A percentile compares a stretch with the other conserved stretches of the same genome.
phyloP scores from a whole-genome alignment of 2,888 invertebrate genomes.

The Watsonalla binaria region DNA sequence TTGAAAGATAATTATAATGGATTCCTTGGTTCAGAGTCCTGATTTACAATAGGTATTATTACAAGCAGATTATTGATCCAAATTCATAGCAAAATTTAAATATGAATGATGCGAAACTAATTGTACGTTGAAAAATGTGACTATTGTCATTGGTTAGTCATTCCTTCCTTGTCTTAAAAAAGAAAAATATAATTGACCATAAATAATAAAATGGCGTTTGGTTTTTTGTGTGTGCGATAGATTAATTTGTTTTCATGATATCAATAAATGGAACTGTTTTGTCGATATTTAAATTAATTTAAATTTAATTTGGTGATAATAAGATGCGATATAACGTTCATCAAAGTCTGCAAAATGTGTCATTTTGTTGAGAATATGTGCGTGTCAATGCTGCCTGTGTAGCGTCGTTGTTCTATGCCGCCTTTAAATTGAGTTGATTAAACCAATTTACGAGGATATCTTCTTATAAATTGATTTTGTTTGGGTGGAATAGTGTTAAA shows the following conservation, averaged over 20 bases:
- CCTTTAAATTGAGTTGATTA: constrained; percentile 60
- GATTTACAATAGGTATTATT: no score
- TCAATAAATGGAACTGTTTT: constrained; percentile 33
- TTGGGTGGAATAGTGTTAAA: constrained; percentile 20
- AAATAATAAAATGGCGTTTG: constrained; percentile 78
- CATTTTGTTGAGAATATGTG: constrained; percentile 45
- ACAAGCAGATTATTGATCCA: no score
- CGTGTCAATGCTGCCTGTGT: constrained; percentile 59
- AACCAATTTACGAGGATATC: constrained; percentile 44
- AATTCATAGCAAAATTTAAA: no score
- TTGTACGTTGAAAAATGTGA: no score
- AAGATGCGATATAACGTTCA: constrained; percentile 30
- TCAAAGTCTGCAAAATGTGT: constrained; percentile 21
- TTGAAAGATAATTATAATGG: no score
- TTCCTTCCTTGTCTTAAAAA: constrained; percentile 5
- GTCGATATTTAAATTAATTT: constrained; percentile 20
- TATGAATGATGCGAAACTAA: no score
- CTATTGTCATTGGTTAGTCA: not conserved
- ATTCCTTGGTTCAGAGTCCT: no score
- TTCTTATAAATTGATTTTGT: constrained; percentile 29
- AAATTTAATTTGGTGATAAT: constrained; percentile 21
- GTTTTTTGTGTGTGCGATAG: constrained; percentile 77
- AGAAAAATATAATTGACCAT: constrained; percentile 51
- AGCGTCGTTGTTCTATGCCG: constrained; percentile 73
- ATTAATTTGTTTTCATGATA: constrained; percentile 68